A percentile compares a stretch with the other conserved stretches of the same genome.
Evolutionary conservation across 2,888 invertebrate genomes (phyloP).

Genomic region (Gnatocerus cornutus): DNA sequence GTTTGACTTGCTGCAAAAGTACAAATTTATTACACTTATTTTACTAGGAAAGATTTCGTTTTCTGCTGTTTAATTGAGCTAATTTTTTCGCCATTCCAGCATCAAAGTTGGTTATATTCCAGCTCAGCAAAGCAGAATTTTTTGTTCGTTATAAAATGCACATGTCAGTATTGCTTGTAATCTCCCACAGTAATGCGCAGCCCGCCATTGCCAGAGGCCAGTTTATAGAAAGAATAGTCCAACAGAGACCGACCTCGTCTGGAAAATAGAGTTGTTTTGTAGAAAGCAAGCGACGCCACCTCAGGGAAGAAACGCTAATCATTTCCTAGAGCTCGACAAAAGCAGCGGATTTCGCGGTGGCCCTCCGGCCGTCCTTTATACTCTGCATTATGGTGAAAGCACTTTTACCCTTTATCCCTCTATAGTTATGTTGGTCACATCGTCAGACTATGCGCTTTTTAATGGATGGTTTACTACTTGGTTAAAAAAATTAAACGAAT

Average conservation of each 20-base stretch:
- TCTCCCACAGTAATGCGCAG: conserved; percentile 15
- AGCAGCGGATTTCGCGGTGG: conserved; percentile 50
- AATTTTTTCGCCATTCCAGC: no score
- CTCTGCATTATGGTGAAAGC: conserved; percentile 54
- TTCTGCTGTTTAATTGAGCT: no score
- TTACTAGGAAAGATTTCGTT: no score
- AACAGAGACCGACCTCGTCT: conserved; percentile 26
- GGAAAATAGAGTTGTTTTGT: conserved; percentile 41
- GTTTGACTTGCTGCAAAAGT: neutral
- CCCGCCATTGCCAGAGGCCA: conserved; percentile 16
- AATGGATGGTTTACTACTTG: conserved; percentile 27
- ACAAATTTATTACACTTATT: no score
- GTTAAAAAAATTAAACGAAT: conserved; percentile 37
- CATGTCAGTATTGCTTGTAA: conserved; percentile 11
- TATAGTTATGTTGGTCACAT: conserved; percentile 53
- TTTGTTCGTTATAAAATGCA: neutral
- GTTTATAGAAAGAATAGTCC: conserved; percentile 32
- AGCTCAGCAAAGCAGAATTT: neutral
- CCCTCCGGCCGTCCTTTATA: conserved; percentile 55
- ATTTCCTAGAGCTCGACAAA: conserved; percentile 56
- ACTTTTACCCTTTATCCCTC: conserved; percentile 53
- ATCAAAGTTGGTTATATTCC: no score
- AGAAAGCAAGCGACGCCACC: conserved; percentile 48
- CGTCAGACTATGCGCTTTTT: conserved; percentile 9
- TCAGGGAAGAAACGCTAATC: conserved; percentile 56